Evolutionary conservation across 1,140 invertebrate species (phyloP), one percentile per base, ranked within the genome.

Genomic region (Steinernema feltiae): DNA sequence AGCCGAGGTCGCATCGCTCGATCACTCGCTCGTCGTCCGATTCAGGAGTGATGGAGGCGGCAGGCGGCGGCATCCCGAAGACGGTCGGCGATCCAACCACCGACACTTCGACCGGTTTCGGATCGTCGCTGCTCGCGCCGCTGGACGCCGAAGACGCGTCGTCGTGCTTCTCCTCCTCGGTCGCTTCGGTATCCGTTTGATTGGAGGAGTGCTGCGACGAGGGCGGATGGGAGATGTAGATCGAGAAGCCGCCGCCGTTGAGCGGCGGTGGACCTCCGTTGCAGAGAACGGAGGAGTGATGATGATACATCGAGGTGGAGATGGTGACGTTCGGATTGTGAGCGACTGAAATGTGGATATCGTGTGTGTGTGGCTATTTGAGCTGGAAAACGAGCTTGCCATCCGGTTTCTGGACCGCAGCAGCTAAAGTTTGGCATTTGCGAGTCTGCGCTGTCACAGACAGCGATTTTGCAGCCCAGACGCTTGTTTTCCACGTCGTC

Each of bases 61-160:
- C 24, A 1, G 73, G 29, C 31, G 32, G n/a, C 29, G 48, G 35
- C 1, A 70, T 30, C 1, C 74, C 74, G 31, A 76, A 76, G 1
- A 76, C 73, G 21, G 71, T 72, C 30, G 74, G 74, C 7, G 74
- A 76, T 1, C 74, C 72, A 18, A 76, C 74, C 1, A 76, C 72
- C 15, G 74, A 76, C 7, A 76, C 72, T 18, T 76, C 74, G 24
- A 76, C 53, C 35, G 7, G 35, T 63, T 63, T 63, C 15, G 53
- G 53, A 27, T 63, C 53, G 7, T 17, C 53, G 24, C 53, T 63
- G 53, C 15, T 63, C 7, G 3, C 24, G 53, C 24, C 24, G 15
- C 3, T 63, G 53, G 12, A 15, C 53, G 15, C 53, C 24, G 12
- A 27, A 63, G 53, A 63, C 24, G 12, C 53, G 12, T 63, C 53